Percentiles rank a stretch among this genome's conserved stretches.
Evolutionary conservation across 2,888 invertebrate genomes (phyloP).

Genomic region (Anorthoa munda): DNA sequence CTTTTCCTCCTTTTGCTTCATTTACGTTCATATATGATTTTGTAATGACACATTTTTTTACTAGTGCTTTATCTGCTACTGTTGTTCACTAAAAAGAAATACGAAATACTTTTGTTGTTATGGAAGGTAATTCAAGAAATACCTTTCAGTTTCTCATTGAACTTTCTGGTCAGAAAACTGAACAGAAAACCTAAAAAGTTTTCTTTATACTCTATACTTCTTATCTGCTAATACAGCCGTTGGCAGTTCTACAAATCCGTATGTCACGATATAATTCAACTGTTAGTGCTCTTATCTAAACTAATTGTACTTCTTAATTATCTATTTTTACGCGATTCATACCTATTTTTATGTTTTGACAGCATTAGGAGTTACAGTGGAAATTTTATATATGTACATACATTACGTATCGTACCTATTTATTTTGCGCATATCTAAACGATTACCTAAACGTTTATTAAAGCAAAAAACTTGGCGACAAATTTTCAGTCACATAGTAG

Average conservation of each 20-base stretch:
- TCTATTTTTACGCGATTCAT: conserved; percentile 64
- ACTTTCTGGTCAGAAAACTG: background rate
- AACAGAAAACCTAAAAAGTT: background rate
- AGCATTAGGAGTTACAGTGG: conserved; percentile 56
- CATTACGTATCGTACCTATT: conserved; percentile 36
- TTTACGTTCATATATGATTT: background rate
- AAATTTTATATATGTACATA: conserved; percentile 46
- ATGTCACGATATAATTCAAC: conserved; percentile 65
- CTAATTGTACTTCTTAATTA: conserved; percentile 69
- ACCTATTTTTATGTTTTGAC: conserved; percentile 47
- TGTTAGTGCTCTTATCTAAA: conserved; percentile 70
- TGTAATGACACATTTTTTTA: background rate
- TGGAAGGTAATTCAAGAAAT: background rate
- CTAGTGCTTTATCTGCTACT: no score
- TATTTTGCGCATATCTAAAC: conserved; percentile 43
- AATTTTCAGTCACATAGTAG: conserved; percentile 19
- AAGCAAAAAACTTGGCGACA: conserved; percentile 13
- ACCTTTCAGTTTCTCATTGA: no score
- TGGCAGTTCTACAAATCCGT: conserved; percentile 24
- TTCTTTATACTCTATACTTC: no score
- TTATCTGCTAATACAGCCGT: background rate
- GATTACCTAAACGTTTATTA: conserved; percentile 14
- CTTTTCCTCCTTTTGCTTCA: no score
- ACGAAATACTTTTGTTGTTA: background rate
- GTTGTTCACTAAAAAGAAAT: background rate